phyloP scores from a whole-genome alignment of 2,888 invertebrate species.

The Torymus auratus region DNA sequence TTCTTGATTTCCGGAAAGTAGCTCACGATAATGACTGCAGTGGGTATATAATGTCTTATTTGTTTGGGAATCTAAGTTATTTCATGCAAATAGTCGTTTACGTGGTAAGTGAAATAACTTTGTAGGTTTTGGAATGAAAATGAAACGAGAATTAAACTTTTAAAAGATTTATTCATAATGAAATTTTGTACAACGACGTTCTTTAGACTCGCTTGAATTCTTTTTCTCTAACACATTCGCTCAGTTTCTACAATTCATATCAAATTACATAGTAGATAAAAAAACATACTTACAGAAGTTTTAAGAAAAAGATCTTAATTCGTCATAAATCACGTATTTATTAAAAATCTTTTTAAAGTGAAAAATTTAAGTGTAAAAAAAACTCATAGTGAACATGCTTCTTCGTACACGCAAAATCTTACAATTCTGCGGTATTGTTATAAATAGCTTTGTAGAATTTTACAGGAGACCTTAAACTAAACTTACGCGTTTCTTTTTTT shows the following conservation, averaged over 20 bases:
- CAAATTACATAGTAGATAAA: slow-evolving; percentile 57
- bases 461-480: slow-evolving; percentile 26
- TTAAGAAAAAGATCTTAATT: slow-evolving; percentile 9
- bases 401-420: not conserved
- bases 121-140: not conserved
- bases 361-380: slow-evolving; percentile 33
- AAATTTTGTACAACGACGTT: slow-evolving; percentile 68
- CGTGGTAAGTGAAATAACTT: too few relatives aligned
- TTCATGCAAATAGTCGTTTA: too few relatives aligned
- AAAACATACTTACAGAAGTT: slow-evolving; percentile 46
- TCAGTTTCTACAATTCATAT: slow-evolving; percentile 61
- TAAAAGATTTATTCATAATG: slow-evolving; percentile 67
- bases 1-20: too few relatives aligned
- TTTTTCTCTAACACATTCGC: slow-evolving; percentile 47
- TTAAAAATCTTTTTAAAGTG: slow-evolving; percentile 17
- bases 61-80: too few relatives aligned
- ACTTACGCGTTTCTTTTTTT: slow-evolving; percentile 18
- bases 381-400: slow-evolving; percentile 5
- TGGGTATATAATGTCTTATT: too few relatives aligned
- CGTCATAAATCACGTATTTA: slow-evolving; percentile 2
- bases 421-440: slow-evolving; percentile 10
- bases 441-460: slow-evolving; percentile 19
- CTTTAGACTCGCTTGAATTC: slow-evolving; percentile 52
- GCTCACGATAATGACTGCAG: too few relatives aligned
- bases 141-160: slow-evolving; percentile 59